These are phyloP conservation scores for Heliornis fulica DNA, from an alignment of 2,113 vertebrate species.

Conservation along the genomic window DNA sequence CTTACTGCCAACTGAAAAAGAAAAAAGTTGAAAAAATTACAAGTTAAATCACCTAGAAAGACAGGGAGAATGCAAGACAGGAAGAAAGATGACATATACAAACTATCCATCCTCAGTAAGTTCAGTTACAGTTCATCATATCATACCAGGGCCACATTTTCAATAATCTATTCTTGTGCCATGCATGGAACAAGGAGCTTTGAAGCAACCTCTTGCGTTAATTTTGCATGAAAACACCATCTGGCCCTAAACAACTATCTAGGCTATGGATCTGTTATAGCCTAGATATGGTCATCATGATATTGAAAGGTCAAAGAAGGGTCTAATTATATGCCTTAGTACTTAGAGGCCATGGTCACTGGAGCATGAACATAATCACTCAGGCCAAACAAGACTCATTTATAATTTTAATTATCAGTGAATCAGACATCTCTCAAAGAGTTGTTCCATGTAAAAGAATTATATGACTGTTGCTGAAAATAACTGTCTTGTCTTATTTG, in stretches of 20 bases:
- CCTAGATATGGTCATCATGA: slow-evolving; percentile 70
- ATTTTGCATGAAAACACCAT: slow-evolving; percentile 76
- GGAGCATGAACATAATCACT: slow-evolving; percentile 72
- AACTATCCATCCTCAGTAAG: neutral
- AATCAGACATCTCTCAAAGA: slow-evolving; percentile 75
- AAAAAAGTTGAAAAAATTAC: neutral
- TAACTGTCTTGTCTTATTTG: slow-evolving; percentile 73
- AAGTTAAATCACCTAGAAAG: neutral
- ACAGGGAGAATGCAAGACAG: neutral
- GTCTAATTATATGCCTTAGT: slow-evolving; percentile 75
- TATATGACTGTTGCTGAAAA: slow-evolving; percentile 71
- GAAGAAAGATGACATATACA: neutral
- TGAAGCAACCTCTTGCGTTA: slow-evolving; percentile 55
- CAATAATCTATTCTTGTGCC: neutral
- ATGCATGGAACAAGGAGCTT: slow-evolving; percentile 43
- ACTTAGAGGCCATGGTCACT: slow-evolving; percentile 66
- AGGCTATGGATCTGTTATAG: slow-evolving; percentile 63
- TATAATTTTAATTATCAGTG: slow-evolving; percentile 79
- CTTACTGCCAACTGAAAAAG: neutral
- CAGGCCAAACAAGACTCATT: slow-evolving; percentile 77
- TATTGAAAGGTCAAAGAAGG: slow-evolving; percentile 76
- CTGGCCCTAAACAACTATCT: slow-evolving; percentile 68
- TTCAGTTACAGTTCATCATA: slow-evolving; percentile 23
- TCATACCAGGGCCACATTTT: neutral
- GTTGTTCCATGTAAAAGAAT: slow-evolving; percentile 63